Conservation (phyloP, 1,140 invertebrate species). For the Hermatobates lingyangjiaoensis region DNA sequence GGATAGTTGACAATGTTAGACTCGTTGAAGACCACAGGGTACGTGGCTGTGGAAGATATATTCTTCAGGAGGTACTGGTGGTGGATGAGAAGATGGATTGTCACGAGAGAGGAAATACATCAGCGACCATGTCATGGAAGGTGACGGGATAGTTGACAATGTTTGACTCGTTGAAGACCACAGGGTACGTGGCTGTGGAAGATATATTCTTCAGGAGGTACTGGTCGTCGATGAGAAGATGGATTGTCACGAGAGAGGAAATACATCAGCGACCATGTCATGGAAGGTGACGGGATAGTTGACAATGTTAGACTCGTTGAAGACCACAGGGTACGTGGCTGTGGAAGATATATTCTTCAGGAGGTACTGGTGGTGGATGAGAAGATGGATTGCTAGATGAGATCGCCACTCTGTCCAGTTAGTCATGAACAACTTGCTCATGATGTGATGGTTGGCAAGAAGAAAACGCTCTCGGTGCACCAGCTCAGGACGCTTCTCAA, state of each 20-base stretch:
- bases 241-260: constrained; percentile 8
- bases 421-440: background rate
- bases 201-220: constrained; percentile 8
- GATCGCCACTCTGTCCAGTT: constrained; percentile 5
- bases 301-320: constrained; percentile 8
- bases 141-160: constrained; percentile 9
- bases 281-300: constrained; percentile 10
- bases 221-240: constrained; percentile 9
- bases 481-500: constrained; percentile 12
- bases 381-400: constrained; percentile 8
- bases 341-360: constrained; percentile 6
- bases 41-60: constrained; percentile 4
- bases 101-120: no score
- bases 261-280: constrained; percentile 10
- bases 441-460: background rate
- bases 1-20: constrained; percentile 7
- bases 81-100: constrained; percentile 8
- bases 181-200: constrained; percentile 5
- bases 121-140: constrained; percentile 9
- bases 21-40: constrained; percentile 7
- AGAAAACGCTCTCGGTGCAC: constrained; percentile 3
- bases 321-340: constrained; percentile 6
- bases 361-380: constrained; percentile 7
- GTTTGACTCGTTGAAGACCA: constrained; percentile 6
- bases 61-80: constrained; percentile 10